phyloP scores from a whole-genome alignment of 2,888 invertebrate species.

The Cerastoderma edule region DNA sequence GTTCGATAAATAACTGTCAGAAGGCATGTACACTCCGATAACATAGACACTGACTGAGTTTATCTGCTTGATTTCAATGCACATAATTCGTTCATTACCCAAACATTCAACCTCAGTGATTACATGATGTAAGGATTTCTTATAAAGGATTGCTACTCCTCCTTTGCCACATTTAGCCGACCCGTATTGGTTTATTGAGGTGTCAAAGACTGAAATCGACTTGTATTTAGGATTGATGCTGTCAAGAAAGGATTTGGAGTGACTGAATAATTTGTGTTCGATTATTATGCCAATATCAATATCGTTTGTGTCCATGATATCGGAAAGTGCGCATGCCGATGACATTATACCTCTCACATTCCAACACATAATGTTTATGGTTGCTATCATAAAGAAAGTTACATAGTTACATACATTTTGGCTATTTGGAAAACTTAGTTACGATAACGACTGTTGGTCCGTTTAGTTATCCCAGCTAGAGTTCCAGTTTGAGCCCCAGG shows the following conservation, averaged over 20 bases:
- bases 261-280: slow-evolving; percentile 3
- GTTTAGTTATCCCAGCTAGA: too few species aligned
- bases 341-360: slow-evolving; percentile 21
- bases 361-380: slow-evolving; percentile 1
- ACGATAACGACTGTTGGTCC: too few species aligned
- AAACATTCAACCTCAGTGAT: too few species aligned
- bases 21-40: slow-evolving; percentile 19
- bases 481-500: too few species aligned
- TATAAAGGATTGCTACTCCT: not conserved
- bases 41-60: not conserved
- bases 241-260: not conserved
- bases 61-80: not conserved
- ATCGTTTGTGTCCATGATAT: slow-evolving; percentile 2
- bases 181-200: not conserved
- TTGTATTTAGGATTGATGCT: not conserved
- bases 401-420: too few species aligned
- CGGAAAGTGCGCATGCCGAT: not conserved
- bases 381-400: not conserved
- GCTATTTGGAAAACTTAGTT: too few species aligned
- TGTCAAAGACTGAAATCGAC: not conserved
- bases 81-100: slow-evolving; percentile 7
- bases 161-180: slow-evolving; percentile 13
- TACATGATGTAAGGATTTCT: not conserved
- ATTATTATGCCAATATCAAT: slow-evolving; percentile 11
- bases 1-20: not conserved